Conservation (phyloP, 2,797 vertebrate species). For the Enteromius treurensis region DNA sequence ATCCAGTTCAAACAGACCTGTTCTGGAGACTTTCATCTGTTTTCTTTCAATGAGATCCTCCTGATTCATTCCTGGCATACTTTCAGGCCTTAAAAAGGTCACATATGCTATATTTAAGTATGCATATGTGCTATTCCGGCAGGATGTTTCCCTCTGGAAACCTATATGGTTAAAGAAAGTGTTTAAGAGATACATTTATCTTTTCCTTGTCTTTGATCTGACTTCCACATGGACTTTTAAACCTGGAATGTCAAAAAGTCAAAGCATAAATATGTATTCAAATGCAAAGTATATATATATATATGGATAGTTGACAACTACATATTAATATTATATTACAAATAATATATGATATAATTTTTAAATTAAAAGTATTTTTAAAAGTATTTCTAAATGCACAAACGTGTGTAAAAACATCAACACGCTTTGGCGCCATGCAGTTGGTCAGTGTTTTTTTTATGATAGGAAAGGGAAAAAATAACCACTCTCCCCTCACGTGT, state of each 20-base stretch:
- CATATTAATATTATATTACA: not conserved
- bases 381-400: not conserved
- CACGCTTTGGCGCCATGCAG: not conserved
- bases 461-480: slow-evolving; percentile 6
- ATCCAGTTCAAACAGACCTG: not conserved
- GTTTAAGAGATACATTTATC: slow-evolving; percentile 6
- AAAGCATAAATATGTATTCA: not conserved
- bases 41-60: slow-evolving; percentile 29
- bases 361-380: not conserved
- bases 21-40: not conserved
- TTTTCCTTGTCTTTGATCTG: slow-evolving; percentile 3
- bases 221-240: not conserved
- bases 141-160: slow-evolving; percentile 18
- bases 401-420: not conserved
- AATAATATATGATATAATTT: not conserved
- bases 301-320: no score
- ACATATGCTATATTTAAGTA: slow-evolving; percentile 44
- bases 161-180: not conserved
- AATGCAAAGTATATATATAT: not conserved
- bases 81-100: slow-evolving; percentile 21
- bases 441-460: slow-evolving; percentile 27
- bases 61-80: slow-evolving; percentile 3
- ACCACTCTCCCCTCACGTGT: slow-evolving; percentile 19
- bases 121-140: slow-evolving; percentile 54
- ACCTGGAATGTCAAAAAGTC: not conserved